phyloP scores from a whole-genome alignment of 1,140 invertebrate species.

The Leptopilina boulardi region DNA sequence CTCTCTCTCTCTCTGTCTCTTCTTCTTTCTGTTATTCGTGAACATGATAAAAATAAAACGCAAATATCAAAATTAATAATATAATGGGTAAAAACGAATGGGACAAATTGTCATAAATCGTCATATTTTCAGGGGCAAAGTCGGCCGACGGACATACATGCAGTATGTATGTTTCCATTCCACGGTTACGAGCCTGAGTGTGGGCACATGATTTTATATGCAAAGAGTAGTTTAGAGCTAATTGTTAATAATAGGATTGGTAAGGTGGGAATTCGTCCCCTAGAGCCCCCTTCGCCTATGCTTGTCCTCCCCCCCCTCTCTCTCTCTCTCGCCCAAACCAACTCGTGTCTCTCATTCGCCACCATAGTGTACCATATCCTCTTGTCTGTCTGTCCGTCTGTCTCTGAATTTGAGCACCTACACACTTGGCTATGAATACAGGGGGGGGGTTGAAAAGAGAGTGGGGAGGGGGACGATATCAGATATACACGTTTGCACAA shows the following conservation, averaged over 20 bases:
- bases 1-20: too few species aligned
- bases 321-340: constrained; percentile 35
- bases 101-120: constrained; percentile 43
- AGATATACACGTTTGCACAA: constrained; percentile 50
- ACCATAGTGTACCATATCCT: constrained; percentile 59
- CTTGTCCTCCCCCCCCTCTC: too few species aligned
- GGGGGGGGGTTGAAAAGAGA: too few species aligned
- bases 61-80: constrained; percentile 54
- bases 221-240: constrained; percentile 77
- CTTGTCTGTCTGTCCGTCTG: constrained; percentile 53
- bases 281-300: constrained; percentile 50
- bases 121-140: constrained; percentile 56
- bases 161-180: constrained; percentile 77
- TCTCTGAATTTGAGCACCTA: constrained; percentile 50
- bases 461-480: too few species aligned
- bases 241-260: constrained; percentile 77
- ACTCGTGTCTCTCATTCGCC: constrained; percentile 63
- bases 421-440: constrained; percentile 56
- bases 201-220: constrained; percentile 73
- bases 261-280: constrained; percentile 75
- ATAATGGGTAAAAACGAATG: constrained; percentile 54
- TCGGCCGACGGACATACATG: constrained; percentile 69
- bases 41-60: constrained; percentile 46
- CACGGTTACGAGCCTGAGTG: constrained; percentile 70
- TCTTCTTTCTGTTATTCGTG: too few species aligned